Conservation (phyloP, 1,140 invertebrate genomes). For the Ceratosolen solmsi region DNA sequence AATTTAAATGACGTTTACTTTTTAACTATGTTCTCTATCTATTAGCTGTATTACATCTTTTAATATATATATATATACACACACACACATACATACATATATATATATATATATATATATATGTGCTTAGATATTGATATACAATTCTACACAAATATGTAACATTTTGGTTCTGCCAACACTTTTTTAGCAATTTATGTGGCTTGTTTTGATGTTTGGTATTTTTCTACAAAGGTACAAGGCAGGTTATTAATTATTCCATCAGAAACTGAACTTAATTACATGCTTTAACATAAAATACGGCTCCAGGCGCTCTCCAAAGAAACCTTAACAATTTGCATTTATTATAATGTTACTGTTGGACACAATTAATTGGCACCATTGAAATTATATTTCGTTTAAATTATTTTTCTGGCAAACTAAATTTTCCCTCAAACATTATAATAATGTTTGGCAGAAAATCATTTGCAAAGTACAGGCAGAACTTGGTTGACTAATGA, state of each 20-base stretch:
- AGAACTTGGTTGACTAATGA: too few relatives aligned
- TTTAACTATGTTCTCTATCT: constrained; percentile 59
- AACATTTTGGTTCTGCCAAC: constrained; percentile 67
- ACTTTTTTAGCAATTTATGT: constrained; percentile 59
- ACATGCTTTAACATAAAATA: constrained; percentile 52
- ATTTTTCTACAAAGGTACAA: constrained; percentile 63
- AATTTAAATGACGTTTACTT: too few relatives aligned
- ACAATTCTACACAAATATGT: constrained; percentile 70
- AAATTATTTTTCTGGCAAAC: background rate
- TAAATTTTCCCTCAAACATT: too few relatives aligned
- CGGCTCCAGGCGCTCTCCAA: constrained; percentile 35
- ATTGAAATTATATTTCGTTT: background rate
- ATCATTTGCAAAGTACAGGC: too few relatives aligned
- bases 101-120: too few relatives aligned
- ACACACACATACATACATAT: too few relatives aligned
- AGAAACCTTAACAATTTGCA: constrained; percentile 4
- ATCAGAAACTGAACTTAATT: constrained; percentile 45
- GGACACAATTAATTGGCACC: background rate
- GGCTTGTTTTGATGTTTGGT: constrained; percentile 49
- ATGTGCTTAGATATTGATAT: too few relatives aligned
- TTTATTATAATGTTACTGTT: constrained; percentile 22
- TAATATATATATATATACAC: constrained; percentile 60
- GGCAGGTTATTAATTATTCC: constrained; percentile 50
- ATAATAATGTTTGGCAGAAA: too few relatives aligned
- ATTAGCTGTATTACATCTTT: constrained; percentile 65